Evolutionary conservation across 2,113 vertebrate genomes (phyloP).

Genomic region (Pedetes capensis): DNA sequence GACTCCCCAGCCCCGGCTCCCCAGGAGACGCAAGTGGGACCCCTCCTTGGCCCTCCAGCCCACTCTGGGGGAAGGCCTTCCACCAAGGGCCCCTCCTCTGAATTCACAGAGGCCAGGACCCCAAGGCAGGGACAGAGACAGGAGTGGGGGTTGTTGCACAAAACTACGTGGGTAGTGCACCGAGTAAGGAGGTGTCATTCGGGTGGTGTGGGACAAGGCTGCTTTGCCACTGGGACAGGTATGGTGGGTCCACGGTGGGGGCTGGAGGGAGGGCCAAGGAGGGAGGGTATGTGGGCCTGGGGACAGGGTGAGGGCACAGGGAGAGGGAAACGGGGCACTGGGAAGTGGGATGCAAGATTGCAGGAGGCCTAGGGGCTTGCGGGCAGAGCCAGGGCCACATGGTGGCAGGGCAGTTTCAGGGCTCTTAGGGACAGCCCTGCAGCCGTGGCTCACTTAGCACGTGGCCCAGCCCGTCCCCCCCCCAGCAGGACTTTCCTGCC

Average conservation of each 20-base stretch:
- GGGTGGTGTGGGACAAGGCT: rapidly evolving
- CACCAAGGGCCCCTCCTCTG: not conserved
- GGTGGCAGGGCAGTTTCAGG: not conserved
- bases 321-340: not conserved
- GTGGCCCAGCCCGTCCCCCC: not conserved
- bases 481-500: not conserved
- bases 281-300: rapidly evolving
- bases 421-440: not conserved
- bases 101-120: not conserved
- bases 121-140: not conserved
- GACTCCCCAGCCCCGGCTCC: not conserved
- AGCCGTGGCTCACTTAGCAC: not conserved
- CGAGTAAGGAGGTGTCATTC: rapidly evolving
- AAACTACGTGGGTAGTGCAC: not conserved
- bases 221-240: not conserved
- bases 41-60: not conserved
- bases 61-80: not conserved
- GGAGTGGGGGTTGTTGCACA: no score
- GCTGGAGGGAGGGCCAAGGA: not conserved
- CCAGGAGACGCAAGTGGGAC: rapidly evolving
- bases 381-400: no score
- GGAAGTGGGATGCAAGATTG: not conserved
- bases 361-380: not conserved
- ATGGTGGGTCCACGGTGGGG: not conserved
- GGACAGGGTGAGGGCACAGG: no score